Conservation (phyloP, 1,140 invertebrate species). For the Drosophila asahinai region DNA sequence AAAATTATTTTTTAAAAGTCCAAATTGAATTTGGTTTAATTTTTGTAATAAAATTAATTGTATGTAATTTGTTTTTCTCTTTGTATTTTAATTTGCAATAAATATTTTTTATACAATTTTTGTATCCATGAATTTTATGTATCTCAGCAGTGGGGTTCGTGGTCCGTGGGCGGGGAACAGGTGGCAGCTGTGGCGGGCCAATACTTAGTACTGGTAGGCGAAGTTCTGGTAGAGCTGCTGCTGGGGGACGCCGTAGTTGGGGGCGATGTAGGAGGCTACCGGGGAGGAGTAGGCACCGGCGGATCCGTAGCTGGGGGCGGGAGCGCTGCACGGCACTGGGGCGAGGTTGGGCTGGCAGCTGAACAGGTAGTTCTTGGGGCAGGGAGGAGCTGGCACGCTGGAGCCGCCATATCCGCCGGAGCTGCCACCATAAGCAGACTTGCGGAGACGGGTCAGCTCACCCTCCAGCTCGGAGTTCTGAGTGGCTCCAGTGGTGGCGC, state of each 20-base stretch:
- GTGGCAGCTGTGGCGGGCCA: background rate
- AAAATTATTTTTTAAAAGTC: too few species aligned
- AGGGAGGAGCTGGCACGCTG: conserved; percentile 68
- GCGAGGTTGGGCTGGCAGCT: conserved; percentile 80
- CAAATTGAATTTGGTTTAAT: too few species aligned
- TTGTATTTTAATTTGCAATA: conserved; percentile 39
- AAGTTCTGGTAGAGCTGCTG: conserved; percentile 57
- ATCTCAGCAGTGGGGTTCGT: conserved; percentile 30
- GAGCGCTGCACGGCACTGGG: conserved; percentile 71
- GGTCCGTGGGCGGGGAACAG: conserved; percentile 17
- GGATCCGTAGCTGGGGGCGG: conserved; percentile 69
- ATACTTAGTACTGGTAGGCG: conserved; percentile 56
- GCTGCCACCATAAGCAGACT: conserved; percentile 70
- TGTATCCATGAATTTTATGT: conserved; percentile 16
- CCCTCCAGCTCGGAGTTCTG: conserved; percentile 62
- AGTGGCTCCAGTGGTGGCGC: conserved; percentile 11
- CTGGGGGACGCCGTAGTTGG: conserved; percentile 67
- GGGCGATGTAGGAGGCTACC: conserved; percentile 60
- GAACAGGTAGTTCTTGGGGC: conserved; percentile 81
- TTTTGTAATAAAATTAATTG: background rate
- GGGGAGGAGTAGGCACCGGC: conserved; percentile 73
- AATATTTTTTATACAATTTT: conserved; percentile 55
- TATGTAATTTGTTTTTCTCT: conserved; percentile 11
- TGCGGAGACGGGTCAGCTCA: conserved; percentile 73
- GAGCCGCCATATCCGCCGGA: conserved; percentile 68